phyloP scores from a whole-genome alignment of 2,797 vertebrate genomes.

The Dicrostonyx torquatus region DNA sequence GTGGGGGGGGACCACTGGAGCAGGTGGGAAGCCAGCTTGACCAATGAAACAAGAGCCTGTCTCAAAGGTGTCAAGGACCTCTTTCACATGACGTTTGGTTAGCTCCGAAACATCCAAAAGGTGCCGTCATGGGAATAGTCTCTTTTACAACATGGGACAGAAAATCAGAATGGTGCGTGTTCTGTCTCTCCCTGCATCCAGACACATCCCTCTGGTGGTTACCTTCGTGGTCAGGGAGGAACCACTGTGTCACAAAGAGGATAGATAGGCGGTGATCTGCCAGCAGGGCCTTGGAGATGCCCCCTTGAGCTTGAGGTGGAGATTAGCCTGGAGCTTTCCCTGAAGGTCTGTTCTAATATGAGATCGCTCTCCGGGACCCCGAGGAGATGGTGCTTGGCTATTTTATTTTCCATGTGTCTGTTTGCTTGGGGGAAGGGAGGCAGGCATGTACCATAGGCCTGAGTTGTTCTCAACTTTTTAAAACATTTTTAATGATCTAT shows the following conservation, averaged over 20 bases:
- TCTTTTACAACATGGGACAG: background rate
- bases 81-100: background rate
- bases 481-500: background rate
- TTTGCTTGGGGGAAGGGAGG: background rate
- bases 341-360: background rate
- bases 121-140: background rate
- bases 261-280: rapidly evolving
- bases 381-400: rapidly evolving
- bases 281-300: rapidly evolving
- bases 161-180: background rate
- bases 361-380: background rate
- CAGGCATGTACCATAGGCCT: background rate
- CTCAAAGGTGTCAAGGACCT: background rate
- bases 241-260: rapidly evolving
- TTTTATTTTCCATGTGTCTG: background rate
- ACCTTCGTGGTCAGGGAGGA: background rate
- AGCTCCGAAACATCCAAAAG: too few species aligned
- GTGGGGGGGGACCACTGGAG: too few species aligned
- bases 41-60: background rate
- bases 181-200: too few species aligned
- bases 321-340: background rate
- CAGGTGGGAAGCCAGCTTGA: background rate
- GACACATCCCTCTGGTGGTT: rapidly evolving
- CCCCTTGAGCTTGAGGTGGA: background rate
- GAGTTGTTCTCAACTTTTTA: background rate